Percentiles rank a stretch among this genome's conserved stretches.
Conservation (phyloP, 2,113 vertebrate species). For the Argyrosomus japonicus region DNA sequence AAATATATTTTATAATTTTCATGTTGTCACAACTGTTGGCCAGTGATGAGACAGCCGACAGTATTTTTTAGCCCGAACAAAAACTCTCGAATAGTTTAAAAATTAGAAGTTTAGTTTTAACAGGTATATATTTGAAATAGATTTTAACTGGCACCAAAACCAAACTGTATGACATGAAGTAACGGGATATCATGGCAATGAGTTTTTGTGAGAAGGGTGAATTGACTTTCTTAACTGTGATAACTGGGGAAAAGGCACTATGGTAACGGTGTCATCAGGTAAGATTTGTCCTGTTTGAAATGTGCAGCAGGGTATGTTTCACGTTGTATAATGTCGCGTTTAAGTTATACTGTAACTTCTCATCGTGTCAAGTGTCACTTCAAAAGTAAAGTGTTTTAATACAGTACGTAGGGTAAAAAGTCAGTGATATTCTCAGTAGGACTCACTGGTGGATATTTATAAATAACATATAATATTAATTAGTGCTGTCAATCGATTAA, state of each 20-base stretch:
- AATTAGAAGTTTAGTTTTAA: background rate
- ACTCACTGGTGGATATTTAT: background rate
- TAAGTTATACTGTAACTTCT: background rate
- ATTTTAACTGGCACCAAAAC: background rate
- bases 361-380: background rate
- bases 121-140: accelerated
- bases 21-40: background rate
- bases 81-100: background rate
- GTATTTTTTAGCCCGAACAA: background rate
- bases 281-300: constrained; percentile 33
- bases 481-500: no score
- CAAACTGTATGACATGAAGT: background rate
- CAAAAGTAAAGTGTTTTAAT: constrained; percentile 2
- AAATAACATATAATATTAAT: no score
- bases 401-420: background rate
- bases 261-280: constrained; percentile 33
- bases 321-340: no score
- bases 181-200: background rate
- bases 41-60: background rate
- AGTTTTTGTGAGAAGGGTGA: constrained; percentile 34
- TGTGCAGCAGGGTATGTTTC: no score
- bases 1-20: background rate
- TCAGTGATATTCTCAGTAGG: background rate
- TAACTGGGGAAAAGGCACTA: constrained; percentile 40
- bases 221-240: constrained; percentile 49